Base-by-base conservation (phyloP, 1,140 invertebrate species). In the Dendroctonus ponderosae region DNA sequence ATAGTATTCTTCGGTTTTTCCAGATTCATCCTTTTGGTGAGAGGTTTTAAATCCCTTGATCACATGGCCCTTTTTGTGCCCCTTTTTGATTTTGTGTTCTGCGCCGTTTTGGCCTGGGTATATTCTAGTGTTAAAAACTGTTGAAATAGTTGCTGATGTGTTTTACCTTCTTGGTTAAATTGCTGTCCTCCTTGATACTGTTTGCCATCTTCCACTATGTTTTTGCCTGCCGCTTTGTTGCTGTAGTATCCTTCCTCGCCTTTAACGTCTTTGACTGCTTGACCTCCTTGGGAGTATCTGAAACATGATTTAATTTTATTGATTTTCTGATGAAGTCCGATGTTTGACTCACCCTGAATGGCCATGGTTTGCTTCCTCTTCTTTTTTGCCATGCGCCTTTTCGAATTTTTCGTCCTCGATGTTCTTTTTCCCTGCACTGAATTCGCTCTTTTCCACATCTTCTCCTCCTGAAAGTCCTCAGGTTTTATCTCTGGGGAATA, bases 21-120 rank as follows among this genome's bases (percentile, higher is more conserved):
- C 85, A 70, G 83, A 82, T 71, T 88, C 86, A 71, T 88, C 86
- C 65, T 88, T 88, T 67, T 85, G 85, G 68, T 85, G 85, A 0
- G 85, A 86, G 4, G 82, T 81, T 71, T 86, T 85, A 75, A 85
- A 87, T 8, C 85, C 86, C 69, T 85, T 85, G 68, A 83, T 84
- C 37, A 83, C 82, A 73, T 87, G 85, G 1, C 86, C 86, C 65
- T 87, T 88, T 72, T 86, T 86, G 70, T 87, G 85, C 12, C 84
- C 84, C 56, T 82, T 81, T 39, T 82, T 79, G 62, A 79, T 79
- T 44, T 84, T 83, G 37, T 83, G 62, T 62, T 82, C 79, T 50
- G 81, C 81, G 57, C 81, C 82, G 49, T 84, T 83, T 66, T 73
- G 71, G 39, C 78, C 79, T 80, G 54, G 6, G 44, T 53, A 46